Conservation (phyloP, 2,797 vertebrate genomes). For the Alauda arvensis region DNA sequence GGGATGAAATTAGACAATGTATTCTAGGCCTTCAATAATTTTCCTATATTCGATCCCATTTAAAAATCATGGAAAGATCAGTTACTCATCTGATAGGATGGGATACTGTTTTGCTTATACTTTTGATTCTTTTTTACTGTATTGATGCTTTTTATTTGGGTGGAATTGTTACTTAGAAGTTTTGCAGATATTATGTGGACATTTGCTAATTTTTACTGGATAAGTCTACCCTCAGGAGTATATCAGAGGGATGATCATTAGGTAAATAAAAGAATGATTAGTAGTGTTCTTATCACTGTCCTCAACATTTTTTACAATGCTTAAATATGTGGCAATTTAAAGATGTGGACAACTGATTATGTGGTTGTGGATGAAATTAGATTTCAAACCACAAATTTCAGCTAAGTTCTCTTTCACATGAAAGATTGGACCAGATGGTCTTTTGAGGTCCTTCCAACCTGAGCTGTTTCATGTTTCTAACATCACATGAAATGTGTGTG, state of each 20-base stretch:
- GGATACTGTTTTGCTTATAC: neutral
- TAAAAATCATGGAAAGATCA: neutral
- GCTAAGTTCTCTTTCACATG: neutral
- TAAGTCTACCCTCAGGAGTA: neutral
- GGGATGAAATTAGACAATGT: neutral
- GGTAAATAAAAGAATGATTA: neutral
- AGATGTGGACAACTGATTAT: neutral
- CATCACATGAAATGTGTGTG: neutral
- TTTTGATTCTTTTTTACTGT: neutral
- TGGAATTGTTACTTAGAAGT: neutral
- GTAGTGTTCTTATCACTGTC: neutral
- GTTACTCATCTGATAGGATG: neutral
- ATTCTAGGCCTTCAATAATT: neutral
- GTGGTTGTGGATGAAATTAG: neutral
- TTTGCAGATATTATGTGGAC: neutral
- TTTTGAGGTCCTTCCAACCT: neutral
- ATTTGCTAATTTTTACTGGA: neutral
- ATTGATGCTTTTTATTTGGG: neutral
- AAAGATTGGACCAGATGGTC: neutral
- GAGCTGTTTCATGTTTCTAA: neutral
- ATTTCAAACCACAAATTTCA: conserved; percentile 13
- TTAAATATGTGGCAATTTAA: neutral
- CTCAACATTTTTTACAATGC: neutral
- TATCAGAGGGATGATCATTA: neutral
- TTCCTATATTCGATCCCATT: neutral